Base-by-base conservation (phyloP, 2,797 vertebrate species). In the Falco biarmicus region DNA sequence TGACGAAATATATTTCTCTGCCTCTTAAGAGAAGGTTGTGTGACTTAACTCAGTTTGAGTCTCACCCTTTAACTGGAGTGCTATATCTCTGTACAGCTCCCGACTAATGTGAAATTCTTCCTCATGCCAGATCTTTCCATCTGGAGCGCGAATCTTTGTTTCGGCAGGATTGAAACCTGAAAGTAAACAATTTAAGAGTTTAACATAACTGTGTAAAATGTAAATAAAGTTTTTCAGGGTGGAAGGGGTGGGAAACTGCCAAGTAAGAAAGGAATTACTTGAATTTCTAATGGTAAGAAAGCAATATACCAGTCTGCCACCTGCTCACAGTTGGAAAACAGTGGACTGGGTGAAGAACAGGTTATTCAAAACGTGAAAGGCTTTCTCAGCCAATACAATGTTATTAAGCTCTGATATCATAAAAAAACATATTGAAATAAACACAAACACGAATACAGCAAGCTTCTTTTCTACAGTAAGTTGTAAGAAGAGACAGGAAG, bases 91-190 rank as follows among this genome's bases (percentile, higher is more conserved):
- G 91, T 98, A 99, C 41, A 99, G 97, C 89, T 99, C 98, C 92
- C 96, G 98, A 93, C 98, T 98, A 37, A 99, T 97, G 31, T 98
- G 98, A 93, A 99, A 98, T 34, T 99, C 98, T 0, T 98, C 98
- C 74, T 98, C 98, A 14, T 97, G 98, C 98, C 99, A 99, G 76
- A 99, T 98, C 92, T 98, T 99, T 18, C 99, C 99, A 97, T 99
- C 98, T 53, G 99, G 96, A 81, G 98, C 96, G 41, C 94, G 98
- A 97, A 99, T 98, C 96, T 98, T 99, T 64, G 98, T 99, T 97
- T 99, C 99, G 29, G 98, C 98, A 82, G 98, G 98, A 98, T 98
- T 99, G 96, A 99, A 99, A 95, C 99, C 99, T 99, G 96, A 79
- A 95, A 93, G 19, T 37, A 34, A 97, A 82, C 10, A 60, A 96